Conservation (phyloP, 2,888 invertebrate species). For the Lingula anatina region DNA sequence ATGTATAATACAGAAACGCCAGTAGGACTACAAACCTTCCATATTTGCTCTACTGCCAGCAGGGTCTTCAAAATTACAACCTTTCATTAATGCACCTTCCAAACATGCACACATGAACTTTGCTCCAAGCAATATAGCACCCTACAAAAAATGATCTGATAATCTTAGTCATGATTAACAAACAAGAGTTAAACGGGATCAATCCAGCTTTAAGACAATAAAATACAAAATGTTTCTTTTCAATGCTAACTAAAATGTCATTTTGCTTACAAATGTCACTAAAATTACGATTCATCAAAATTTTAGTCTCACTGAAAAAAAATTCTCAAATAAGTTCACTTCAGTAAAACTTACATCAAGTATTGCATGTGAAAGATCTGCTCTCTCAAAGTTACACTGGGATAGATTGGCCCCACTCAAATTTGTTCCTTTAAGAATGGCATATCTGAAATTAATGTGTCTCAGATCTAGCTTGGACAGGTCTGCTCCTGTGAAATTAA, state of each 20-base stretch:
- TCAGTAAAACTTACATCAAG: constrained; percentile 62
- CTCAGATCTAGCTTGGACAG: constrained; percentile 83
- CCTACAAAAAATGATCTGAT: constrained; percentile 50
- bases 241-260: no score
- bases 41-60: constrained; percentile 77
- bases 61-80: constrained; percentile 93
- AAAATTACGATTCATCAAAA: no score
- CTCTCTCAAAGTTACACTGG: constrained; percentile 80
- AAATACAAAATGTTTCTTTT: no score
- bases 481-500: constrained; percentile 84
- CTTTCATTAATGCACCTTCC: constrained; percentile 77
- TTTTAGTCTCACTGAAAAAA: no score
- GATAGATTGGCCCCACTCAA: constrained; percentile 73
- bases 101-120: constrained; percentile 82
- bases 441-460: constrained; percentile 93
- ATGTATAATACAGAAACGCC: no score
- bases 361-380: constrained; percentile 81
- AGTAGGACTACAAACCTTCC: constrained; percentile 71
- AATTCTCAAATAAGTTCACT: no score
- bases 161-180: no score
- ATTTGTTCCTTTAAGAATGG: constrained; percentile 80
- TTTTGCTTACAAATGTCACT: no score
- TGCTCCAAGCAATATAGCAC: constrained; percentile 79
- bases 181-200: no score
- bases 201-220: no score